Percentiles rank a stretch among this genome's conserved stretches.
phyloP scores from a whole-genome alignment of 2,888 invertebrate genomes.

The Junonia oenone region DNA sequence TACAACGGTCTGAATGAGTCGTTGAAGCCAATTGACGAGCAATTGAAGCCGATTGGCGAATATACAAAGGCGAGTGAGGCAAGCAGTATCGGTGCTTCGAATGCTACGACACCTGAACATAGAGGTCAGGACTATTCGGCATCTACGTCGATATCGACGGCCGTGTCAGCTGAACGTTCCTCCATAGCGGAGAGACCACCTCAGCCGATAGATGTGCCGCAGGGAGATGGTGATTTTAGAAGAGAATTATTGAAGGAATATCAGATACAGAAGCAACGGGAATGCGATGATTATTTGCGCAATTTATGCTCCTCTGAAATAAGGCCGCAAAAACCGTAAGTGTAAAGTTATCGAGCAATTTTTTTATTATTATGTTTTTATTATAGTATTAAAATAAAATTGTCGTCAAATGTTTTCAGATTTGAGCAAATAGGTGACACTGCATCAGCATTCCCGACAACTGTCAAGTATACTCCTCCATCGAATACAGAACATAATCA shows the following conservation, averaged over 20 bases:
- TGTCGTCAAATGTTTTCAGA: constrained; percentile 43
- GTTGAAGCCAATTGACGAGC: constrained; percentile 61
- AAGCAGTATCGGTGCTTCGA: constrained; percentile 59
- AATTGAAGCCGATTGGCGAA: constrained; percentile 54
- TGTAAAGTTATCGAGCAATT: constrained; percentile 13
- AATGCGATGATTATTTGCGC: constrained; percentile 70
- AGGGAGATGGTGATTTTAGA: constrained; percentile 62
- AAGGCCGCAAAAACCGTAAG: constrained; percentile 62
- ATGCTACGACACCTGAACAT: constrained; percentile 85
- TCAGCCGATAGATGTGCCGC: constrained; percentile 41
- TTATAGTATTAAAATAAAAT: neutral
- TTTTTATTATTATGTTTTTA: neutral
- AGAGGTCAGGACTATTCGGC: constrained; percentile 83
- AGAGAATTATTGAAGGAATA: constrained; percentile 89
- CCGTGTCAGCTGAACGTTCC: constrained; percentile 81
- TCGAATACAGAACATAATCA: constrained; percentile 33
- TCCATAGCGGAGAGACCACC: constrained; percentile 54
- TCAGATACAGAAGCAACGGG: constrained; percentile 86
- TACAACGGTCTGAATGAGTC: constrained; percentile 84
- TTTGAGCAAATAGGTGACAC: constrained; percentile 49
- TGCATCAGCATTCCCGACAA: constrained; percentile 42
- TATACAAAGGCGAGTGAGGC: constrained; percentile 49
- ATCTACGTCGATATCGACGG: constrained; percentile 81
- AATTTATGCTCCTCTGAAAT: constrained; percentile 64
- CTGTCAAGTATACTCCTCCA: constrained; percentile 39